Evolutionary conservation across 2,797 vertebrate genomes (phyloP), one percentile per base, ranked within the genome.

Genomic region (Eleutherodactylus coqui): DNA sequence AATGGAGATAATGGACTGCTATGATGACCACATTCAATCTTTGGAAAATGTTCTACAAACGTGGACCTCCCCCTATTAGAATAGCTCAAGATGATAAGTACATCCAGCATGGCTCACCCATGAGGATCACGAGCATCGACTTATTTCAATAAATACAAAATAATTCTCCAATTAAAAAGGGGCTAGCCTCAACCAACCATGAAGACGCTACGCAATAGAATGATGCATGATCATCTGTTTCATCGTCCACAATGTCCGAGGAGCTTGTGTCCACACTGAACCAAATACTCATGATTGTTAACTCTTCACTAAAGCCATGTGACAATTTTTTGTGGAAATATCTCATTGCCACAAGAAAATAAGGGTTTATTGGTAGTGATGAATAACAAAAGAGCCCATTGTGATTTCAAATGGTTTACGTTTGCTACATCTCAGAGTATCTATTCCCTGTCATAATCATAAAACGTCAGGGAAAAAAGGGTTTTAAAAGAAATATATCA

Each of bases 401-500:
- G 24, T 75, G 34, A 70, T 75, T 75, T 29, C 75, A 43, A 84
- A 77, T 64, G 17, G 64, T 49, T 47, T 67, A 21, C n/a, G 43
- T 45, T 76, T 84, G 55, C 41, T 77, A 24, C 27, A 49, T 69
- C 32, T 55, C 53, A 62, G 36, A 87, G 21, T n/a, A 79, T 64
- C 79, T 29, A 73, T 24, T 13, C 27, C 27, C 11, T 51, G 29
- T 51, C 53, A 75, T 64, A 78, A 79, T 58, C 76, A 84, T 84
- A 87, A 87, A 87, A 87, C 43, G n/a, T 87, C 32, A 79, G 53
- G n/a, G 29, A 55, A 78, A n/a, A 78, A 79, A 70, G 79, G 51
- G 43, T 38, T 72, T 84, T 81, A 87, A 85, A 81, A 75, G 43
- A 9, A 85, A 75, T 76, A 84, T 85, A 81, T 85, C 27, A 79